Percentiles rank a stretch among this genome's conserved stretches.
Evolutionary conservation across 1,140 invertebrate species (phyloP).

Genomic region (Neodiprion lecontei): DNA sequence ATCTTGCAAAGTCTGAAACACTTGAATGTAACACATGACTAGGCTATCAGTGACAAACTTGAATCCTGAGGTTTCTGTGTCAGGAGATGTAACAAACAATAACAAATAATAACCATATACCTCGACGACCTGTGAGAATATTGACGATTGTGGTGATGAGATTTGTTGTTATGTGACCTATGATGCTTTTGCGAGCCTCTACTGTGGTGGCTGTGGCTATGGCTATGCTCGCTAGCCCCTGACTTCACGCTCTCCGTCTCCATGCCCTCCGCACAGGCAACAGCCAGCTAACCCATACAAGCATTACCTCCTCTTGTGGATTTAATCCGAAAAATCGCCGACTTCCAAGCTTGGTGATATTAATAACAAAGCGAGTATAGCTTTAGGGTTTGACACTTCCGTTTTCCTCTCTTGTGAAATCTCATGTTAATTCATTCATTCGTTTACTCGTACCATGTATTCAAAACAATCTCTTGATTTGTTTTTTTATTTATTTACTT

Average conservation of each 20-base stretch:
- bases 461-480: no score
- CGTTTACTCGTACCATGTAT: no score
- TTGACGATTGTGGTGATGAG: slow-evolving; percentile 51
- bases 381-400: not conserved
- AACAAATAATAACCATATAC: slow-evolving; percentile 32
- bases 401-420: no score
- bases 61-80: no score
- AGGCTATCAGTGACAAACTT: no score
- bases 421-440: no score
- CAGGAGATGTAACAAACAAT: no score
- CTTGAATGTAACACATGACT: no score
- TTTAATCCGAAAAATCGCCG: not conserved
- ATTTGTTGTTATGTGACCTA: slow-evolving; percentile 55
- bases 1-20: no score
- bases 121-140: slow-evolving; percentile 59
- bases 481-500: no score
- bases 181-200: slow-evolving; percentile 53
- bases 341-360: not conserved
- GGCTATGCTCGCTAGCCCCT: slow-evolving; percentile 60
- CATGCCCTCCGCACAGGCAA: slow-evolving; percentile 56
- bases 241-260: slow-evolving; percentile 62
- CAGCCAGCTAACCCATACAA: slow-evolving; percentile 46
- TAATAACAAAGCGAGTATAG: not conserved
- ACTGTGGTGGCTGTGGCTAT: slow-evolving; percentile 57
- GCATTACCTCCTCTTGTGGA: slow-evolving; percentile 39